phyloP scores from a whole-genome alignment of 2,113 vertebrate species.

The Halichoeres trimaculatus region DNA sequence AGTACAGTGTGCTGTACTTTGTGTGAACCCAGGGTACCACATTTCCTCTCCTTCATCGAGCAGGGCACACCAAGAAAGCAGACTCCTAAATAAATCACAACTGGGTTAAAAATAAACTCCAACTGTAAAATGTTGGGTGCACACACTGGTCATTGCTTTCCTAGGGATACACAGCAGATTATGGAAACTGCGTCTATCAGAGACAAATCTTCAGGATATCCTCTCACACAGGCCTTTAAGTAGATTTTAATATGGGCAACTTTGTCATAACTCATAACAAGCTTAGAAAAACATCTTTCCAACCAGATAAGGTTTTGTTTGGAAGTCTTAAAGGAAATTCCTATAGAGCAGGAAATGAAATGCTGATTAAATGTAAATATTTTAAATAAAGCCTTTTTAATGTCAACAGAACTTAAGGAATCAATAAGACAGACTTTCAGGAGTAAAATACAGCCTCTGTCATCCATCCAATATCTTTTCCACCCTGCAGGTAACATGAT shows the following conservation, averaged over 20 bases:
- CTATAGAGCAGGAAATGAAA: constrained; percentile 37
- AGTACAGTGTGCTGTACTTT: background rate
- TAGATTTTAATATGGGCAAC: constrained; percentile 35
- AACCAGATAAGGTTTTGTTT: constrained; percentile 21
- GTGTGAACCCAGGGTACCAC: constrained; percentile 19
- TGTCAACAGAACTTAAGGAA: constrained; percentile 10
- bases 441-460: background rate
- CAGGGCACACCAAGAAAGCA: constrained; percentile 51
- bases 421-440: background rate
- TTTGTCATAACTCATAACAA: constrained; percentile 28
- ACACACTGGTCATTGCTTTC: constrained; percentile 30
- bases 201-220: constrained; percentile 54
- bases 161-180: constrained; percentile 12
- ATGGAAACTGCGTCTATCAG: constrained; percentile 15
- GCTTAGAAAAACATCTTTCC: constrained; percentile 15
- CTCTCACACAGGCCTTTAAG: constrained; percentile 29
- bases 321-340: constrained; percentile 20
- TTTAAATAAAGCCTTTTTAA: background rate
- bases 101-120: constrained; percentile 73
- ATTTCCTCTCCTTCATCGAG: constrained; percentile 13
- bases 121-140: constrained; percentile 24
- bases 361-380: constrained; percentile 33
- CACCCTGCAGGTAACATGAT: constrained; percentile 61
- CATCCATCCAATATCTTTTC: constrained; percentile 37
- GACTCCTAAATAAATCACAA: constrained; percentile 74